A percentile compares a stretch with the other conserved stretches of the same genome.
phyloP scores from a whole-genome alignment of 1,140 invertebrate genomes.

The Zaprionus vittiger region DNA sequence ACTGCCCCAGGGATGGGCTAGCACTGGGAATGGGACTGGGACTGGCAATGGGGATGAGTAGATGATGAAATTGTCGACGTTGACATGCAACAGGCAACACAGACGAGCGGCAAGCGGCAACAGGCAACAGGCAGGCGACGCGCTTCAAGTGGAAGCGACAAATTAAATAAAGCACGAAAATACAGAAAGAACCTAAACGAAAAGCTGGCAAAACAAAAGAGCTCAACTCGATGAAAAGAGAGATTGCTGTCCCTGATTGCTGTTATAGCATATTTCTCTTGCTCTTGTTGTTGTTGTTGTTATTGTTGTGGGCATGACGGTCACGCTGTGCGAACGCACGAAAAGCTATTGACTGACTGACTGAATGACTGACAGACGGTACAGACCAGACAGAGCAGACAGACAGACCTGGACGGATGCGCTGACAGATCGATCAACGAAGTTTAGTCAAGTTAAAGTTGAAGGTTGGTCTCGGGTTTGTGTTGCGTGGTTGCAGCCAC shows the following conservation, averaged over 20 bases:
- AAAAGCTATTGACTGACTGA: slow-evolving; percentile 70
- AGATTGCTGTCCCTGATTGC: slow-evolving; percentile 52
- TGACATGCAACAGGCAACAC: slow-evolving; percentile 74
- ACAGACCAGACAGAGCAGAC: neutral
- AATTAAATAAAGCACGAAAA: slow-evolving; percentile 78
- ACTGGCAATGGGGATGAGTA: slow-evolving; percentile 38
- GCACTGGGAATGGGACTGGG: slow-evolving; percentile 26
- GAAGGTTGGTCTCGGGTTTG: slow-evolving; percentile 60
- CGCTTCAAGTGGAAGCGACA: slow-evolving; percentile 63
- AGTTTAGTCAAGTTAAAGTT: slow-evolving; percentile 63
- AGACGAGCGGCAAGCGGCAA: neutral
- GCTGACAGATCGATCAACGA: slow-evolving; percentile 70
- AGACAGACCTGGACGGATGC: slow-evolving; percentile 46
- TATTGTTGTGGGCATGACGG: slow-evolving; percentile 66
- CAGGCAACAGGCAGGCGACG: slow-evolving; percentile 31
- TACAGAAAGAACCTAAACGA: slow-evolving; percentile 24
- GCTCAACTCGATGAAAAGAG: slow-evolving; percentile 54
- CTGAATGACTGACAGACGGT: slow-evolving; percentile 30
- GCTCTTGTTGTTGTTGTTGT: slow-evolving; percentile 21
- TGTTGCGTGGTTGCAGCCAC: slow-evolving; percentile 17
- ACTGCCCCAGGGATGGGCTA: slow-evolving; percentile 12
- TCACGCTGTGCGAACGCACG: slow-evolving; percentile 79
- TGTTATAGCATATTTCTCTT: slow-evolving; percentile 9
- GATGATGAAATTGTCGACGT: slow-evolving; percentile 79
- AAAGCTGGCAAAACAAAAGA: slow-evolving; percentile 62